These are phyloP conservation scores for Emydura subglobosa DNA, from an alignment of 2,113 vertebrate genomes.

Conservation along the genomic window DNA sequence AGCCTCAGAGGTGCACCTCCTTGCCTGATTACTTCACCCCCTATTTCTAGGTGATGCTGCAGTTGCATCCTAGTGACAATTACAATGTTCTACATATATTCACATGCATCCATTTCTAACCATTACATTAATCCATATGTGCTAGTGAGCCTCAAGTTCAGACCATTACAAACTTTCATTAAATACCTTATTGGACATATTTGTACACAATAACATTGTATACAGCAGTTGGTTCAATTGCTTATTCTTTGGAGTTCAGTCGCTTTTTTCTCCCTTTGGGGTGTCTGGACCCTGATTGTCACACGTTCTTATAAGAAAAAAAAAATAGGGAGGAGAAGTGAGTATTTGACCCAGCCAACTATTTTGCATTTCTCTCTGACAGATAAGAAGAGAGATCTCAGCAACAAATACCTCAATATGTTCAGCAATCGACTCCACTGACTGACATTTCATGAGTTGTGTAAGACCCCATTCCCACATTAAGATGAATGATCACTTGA, in stretches of 20 bases:
- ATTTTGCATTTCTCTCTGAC: neutral
- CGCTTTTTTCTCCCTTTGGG: neutral
- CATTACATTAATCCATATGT: neutral
- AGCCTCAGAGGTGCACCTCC: neutral
- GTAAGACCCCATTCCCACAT: neutral
- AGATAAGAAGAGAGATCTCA: neutral
- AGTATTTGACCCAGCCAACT: neutral
- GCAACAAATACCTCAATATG: neutral
- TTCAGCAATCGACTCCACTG: neutral
- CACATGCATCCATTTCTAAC: neutral
- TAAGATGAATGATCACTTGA: neutral
- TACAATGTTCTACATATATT: neutral
- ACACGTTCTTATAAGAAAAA: neutral
- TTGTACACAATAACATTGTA: neutral
- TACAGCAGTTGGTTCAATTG: neutral
- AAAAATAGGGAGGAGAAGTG: too few relatives aligned
- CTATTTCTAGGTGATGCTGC: neutral
- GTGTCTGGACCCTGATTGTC: neutral
- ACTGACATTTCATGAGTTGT: neutral
- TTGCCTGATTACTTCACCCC: neutral
- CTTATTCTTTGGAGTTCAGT: neutral
- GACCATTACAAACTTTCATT: neutral
- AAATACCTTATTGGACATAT: neutral
- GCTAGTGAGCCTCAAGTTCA: neutral
- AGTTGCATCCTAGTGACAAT: neutral